phyloP scores from a whole-genome alignment of 2,888 invertebrate species.

The Molanna angustata region DNA sequence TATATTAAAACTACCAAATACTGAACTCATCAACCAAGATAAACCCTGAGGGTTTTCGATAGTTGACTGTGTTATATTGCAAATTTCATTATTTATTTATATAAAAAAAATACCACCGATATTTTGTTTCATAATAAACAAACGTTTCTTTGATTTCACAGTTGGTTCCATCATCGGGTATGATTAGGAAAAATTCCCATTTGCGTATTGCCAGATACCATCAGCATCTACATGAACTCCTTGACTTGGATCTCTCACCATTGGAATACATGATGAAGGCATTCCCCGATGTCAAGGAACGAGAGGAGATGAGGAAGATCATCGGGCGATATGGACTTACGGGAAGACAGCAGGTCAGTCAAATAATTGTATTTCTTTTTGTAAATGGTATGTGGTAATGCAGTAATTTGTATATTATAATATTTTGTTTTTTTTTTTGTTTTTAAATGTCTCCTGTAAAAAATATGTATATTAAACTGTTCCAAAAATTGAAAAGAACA shows the following conservation, averaged over 20 bases:
- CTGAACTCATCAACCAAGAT: too few species aligned
- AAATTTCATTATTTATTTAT: too few species aligned
- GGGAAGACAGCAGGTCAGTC: conserved; percentile 86
- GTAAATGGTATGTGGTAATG: too few species aligned
- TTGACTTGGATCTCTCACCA: conserved; percentile 92
- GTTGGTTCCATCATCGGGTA: conserved; percentile 90
- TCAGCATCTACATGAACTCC: conserved; percentile 95
- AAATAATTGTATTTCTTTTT: neutral
- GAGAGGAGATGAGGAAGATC: conserved; percentile 98
- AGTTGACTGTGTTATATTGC: too few species aligned
- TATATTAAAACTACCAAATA: too few species aligned
- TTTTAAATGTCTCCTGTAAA: too few species aligned
- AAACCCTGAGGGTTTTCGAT: too few species aligned
- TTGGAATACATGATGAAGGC: conserved; percentile 97
- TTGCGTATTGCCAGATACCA: conserved; percentile 96
- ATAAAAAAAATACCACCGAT: too few species aligned
- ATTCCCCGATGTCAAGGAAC: conserved; percentile 95
- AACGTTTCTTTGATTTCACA: conserved; percentile 40
- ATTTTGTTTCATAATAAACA: neutral
- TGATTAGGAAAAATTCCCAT: conserved; percentile 98
- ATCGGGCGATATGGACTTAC: conserved; percentile 97
- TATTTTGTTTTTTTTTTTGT: too few species aligned
- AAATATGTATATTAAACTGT: too few species aligned
- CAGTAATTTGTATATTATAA: too few species aligned
- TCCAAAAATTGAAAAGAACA: too few species aligned